Evolutionary conservation across 2,888 invertebrate genomes (phyloP).

Genomic region (Lissocephala sabroskyi): DNA sequence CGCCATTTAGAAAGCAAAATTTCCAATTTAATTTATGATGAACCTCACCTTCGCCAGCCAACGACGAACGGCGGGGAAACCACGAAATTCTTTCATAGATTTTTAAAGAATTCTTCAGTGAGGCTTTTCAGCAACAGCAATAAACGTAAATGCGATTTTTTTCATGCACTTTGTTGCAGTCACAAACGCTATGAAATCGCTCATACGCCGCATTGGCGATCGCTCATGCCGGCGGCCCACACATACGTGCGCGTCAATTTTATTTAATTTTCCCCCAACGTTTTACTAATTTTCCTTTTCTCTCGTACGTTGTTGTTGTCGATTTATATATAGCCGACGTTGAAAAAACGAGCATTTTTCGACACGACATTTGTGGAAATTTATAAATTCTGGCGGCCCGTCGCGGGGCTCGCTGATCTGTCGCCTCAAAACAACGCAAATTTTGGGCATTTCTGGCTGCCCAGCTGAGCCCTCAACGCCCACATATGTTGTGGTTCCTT

Average conservation of each 20-base stretch:
- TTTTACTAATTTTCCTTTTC: conserved; percentile 7
- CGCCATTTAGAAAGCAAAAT: too few relatives aligned
- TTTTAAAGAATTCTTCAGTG: too few relatives aligned
- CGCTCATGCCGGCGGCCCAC: conserved; percentile 30
- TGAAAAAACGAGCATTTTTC: conserved; percentile 17
- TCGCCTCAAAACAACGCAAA: too few relatives aligned
- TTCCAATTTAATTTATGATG: too few relatives aligned
- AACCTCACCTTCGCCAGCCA: too few relatives aligned
- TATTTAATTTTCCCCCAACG: conserved; percentile 46
- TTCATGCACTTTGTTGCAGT: conserved; percentile 1
- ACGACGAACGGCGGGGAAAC: too few relatives aligned
- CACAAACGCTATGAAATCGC: conserved; percentile 16
- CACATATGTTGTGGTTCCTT: too few relatives aligned
- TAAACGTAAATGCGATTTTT: background rate
- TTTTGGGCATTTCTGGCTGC: too few relatives aligned
- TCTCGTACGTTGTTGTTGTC: conserved; percentile 5
- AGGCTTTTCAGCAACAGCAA: too few relatives aligned
- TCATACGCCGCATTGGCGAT: conserved; percentile 27
- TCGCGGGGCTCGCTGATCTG: too few relatives aligned
- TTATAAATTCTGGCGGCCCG: background rate
- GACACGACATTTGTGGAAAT: conserved; percentile 17
- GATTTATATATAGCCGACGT: conserved; percentile 5
- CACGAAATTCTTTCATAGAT: too few relatives aligned
- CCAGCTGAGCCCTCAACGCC: too few relatives aligned
- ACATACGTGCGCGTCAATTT: conserved; percentile 36